Conservation (phyloP, 2,113 vertebrate species). For the Machaerirhynchus nigripectus region DNA sequence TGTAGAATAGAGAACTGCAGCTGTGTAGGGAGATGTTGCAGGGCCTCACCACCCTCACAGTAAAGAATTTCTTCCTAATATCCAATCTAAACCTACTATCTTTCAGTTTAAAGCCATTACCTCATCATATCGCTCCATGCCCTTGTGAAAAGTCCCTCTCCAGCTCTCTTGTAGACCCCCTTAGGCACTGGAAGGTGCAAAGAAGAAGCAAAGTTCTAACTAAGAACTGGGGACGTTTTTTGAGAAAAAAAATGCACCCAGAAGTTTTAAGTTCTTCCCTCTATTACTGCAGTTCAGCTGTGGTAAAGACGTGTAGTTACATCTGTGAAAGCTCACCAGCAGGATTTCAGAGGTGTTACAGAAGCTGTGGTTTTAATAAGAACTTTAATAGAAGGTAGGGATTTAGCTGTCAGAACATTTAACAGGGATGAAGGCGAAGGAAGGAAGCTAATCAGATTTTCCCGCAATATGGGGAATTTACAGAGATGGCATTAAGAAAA, state of each 20-base stretch:
- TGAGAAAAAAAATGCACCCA: fast-evolving
- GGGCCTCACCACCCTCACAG: too few species aligned
- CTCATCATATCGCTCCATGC: too few species aligned
- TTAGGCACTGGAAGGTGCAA: too few species aligned
- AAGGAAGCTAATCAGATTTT: constrained; percentile 25
- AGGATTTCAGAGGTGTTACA: background rate
- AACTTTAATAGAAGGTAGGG: background rate
- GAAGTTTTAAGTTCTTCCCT: background rate
- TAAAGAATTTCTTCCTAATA: too few species aligned
- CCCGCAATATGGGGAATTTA: background rate
- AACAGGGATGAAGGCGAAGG: background rate
- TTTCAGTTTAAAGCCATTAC: too few species aligned
- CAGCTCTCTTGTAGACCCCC: too few species aligned
- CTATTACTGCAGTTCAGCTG: background rate
- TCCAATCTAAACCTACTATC: too few species aligned
- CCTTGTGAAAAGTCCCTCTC: too few species aligned
- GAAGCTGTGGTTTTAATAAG: background rate
- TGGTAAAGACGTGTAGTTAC: background rate
- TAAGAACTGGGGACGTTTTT: background rate
- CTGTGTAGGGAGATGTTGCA: background rate
- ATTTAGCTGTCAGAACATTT: constrained; percentile 13
- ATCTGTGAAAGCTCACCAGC: background rate
- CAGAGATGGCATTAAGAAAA: background rate
- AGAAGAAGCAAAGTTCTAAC: background rate
- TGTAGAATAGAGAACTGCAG: background rate